Conservation (phyloP, 2,797 vertebrate species). For the Takifugu rubripes region DNA sequence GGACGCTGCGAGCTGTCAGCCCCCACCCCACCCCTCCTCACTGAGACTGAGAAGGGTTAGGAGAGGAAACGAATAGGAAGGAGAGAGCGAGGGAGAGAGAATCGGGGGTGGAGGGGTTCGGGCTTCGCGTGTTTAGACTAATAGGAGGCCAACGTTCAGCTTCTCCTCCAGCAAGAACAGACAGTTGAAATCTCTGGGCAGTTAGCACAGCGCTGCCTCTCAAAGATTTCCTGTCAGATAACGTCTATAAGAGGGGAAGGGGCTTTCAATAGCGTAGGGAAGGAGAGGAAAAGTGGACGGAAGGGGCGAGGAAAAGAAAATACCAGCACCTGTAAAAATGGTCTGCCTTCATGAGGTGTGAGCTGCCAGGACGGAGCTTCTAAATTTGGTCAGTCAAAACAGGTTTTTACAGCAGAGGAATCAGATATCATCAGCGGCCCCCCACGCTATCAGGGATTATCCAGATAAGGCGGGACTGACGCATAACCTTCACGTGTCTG, state of each 20-base stretch:
- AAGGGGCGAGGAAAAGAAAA: constrained; percentile 19
- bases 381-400: constrained; percentile 55
- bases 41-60: constrained; percentile 7
- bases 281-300: constrained; percentile 24
- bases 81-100: constrained; percentile 37
- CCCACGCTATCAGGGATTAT: no score
- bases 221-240: constrained; percentile 99
- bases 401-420: not conserved
- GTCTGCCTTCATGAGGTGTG: constrained; percentile 75
- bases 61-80: constrained; percentile 17
- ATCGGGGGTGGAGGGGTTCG: constrained; percentile 69
- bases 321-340: constrained; percentile 82
- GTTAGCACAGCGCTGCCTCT: constrained; percentile 91
- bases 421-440: not conserved
- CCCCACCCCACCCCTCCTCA: constrained; percentile 38
- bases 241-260: constrained; percentile 92
- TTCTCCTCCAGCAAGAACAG: constrained; percentile 95
- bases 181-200: constrained; percentile 99
- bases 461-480: constrained; percentile 8
- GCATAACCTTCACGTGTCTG: constrained; percentile 29
- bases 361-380: constrained; percentile 79
- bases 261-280: constrained; percentile 86
- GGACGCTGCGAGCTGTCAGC: constrained; percentile 93
- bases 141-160: constrained; percentile 95
- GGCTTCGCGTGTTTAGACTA: constrained; percentile 94